A percentile compares a stretch with the other conserved stretches of the same genome.
phyloP scores from a whole-genome alignment of 2,797 vertebrate genomes.

The Poliocrania exsul region DNA sequence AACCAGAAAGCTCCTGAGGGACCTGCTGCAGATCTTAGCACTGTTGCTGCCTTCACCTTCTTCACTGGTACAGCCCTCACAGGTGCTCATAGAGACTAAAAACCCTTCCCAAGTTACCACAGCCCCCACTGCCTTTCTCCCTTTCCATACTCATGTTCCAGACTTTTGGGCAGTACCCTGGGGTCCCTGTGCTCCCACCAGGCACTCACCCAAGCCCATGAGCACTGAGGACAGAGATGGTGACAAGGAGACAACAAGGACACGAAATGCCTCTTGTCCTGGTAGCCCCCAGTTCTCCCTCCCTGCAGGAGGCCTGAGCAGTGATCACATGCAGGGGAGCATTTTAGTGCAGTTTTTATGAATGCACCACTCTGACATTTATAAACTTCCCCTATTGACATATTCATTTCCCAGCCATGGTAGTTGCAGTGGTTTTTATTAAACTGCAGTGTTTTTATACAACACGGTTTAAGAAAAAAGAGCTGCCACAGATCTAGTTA shows the following conservation, averaged over 20 bases:
- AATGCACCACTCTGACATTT: not conserved
- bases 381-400: not conserved
- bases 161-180: not conserved
- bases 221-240: not conserved
- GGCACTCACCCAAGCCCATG: fast-evolving
- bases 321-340: not conserved
- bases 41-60: not conserved
- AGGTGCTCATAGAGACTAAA: not conserved
- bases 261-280: not conserved
- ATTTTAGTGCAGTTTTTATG: constrained; percentile 5
- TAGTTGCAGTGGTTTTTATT: constrained; percentile 29
- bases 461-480: not conserved
- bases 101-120: fast-evolving
- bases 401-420: not conserved
- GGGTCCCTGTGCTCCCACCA: not conserved
- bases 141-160: not conserved
- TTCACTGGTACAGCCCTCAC: no score
- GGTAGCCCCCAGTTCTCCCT: not conserved
- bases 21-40: not conserved
- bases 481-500: not conserved
- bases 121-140: not conserved
- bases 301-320: not conserved
- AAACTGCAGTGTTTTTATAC: not conserved
- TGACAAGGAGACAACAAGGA: not conserved
- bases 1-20: not conserved